Conservation (phyloP, 2,888 invertebrate species). For the Ennomos fuscantarius region DNA sequence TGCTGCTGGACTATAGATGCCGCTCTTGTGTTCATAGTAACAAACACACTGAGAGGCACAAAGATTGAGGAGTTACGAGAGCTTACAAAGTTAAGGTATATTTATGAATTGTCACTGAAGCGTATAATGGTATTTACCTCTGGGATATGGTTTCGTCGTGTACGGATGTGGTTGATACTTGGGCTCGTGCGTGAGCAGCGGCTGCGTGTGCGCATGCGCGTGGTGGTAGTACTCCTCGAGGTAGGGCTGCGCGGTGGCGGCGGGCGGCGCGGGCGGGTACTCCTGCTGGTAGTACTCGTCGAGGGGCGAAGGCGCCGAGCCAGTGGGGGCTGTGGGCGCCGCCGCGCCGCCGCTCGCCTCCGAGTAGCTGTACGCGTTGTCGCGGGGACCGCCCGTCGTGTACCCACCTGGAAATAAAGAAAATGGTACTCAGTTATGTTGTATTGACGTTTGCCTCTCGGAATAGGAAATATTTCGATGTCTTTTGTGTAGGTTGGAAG, state of each 20-base stretch:
- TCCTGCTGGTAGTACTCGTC: slow-evolving; percentile 83
- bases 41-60: no score
- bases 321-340: slow-evolving; percentile 62
- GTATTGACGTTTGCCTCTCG: no score
- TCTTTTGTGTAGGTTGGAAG: no score
- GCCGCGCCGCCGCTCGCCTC: slow-evolving; percentile 65
- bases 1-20: no score
- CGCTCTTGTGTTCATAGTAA: no score
- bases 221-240: slow-evolving; percentile 91
- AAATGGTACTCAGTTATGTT: not conserved
- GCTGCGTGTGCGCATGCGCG: slow-evolving; percentile 88
- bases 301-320: slow-evolving; percentile 77
- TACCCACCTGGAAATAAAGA: slow-evolving; percentile 76
- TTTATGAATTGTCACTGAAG: no score
- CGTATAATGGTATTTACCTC: slow-evolving; percentile 79
- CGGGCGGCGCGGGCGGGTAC: slow-evolving; percentile 77
- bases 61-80: no score
- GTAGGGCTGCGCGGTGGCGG: slow-evolving; percentile 86
- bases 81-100: no score
- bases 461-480: no score
- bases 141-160: slow-evolving; percentile 89
- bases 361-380: slow-evolving; percentile 79
- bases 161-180: slow-evolving; percentile 90
- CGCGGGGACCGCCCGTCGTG: slow-evolving; percentile 84
- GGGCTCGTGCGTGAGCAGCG: slow-evolving; percentile 84